Evolutionary conservation across 2,888 invertebrate genomes (phyloP), one percentile per base, ranked within the genome.

Genomic region (Phengaris alcon): DNA sequence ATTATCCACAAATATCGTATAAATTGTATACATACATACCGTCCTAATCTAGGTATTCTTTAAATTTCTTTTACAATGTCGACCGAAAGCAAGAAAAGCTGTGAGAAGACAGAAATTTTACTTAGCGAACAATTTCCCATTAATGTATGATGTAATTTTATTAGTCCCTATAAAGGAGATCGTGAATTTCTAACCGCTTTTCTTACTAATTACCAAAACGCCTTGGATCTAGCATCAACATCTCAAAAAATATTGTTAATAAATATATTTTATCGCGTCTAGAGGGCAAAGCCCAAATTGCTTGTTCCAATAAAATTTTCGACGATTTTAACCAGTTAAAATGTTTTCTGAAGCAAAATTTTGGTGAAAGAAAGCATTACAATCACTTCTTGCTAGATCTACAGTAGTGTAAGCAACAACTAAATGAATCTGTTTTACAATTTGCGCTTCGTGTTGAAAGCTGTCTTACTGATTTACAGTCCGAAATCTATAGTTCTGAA

Each of bases 401-500:
- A 74, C 75, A 78, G 64, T 64, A 73, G 0, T 76, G 76, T 51
- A 76, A 77, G 13, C 78, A 77, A 75, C 68, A 55, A 57, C 4
- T 57, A 0, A 73, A 68, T 6, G 73, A 76, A 57, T 54, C 73
- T n/a, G 74, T 74, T 15, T 57, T 57, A 4, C 68, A 77, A 52
- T 77, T 55, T 52, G 46, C 54, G 0, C 54, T 76, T 12, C 35
- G 57, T n/a, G 69, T 77, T 9, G 22, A 22, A 22, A 22, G 22
- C 22, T 22, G 22, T 22, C 22, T 22, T 22, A 22, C 22, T 22
- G 22, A 75, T n/a, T 15, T 78, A 6, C 77, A 77, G 57, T 52
- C 73, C 10, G 75, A 77, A 74, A 78, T 78, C 54, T 74, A 77
- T 59, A 77, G 75, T 57, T 77, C 76, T 3, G 77, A 76, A 22